These are phyloP conservation scores for Anhinga rufa DNA, from an alignment of 2,113 vertebrate species.

Conservation along the genomic window DNA sequence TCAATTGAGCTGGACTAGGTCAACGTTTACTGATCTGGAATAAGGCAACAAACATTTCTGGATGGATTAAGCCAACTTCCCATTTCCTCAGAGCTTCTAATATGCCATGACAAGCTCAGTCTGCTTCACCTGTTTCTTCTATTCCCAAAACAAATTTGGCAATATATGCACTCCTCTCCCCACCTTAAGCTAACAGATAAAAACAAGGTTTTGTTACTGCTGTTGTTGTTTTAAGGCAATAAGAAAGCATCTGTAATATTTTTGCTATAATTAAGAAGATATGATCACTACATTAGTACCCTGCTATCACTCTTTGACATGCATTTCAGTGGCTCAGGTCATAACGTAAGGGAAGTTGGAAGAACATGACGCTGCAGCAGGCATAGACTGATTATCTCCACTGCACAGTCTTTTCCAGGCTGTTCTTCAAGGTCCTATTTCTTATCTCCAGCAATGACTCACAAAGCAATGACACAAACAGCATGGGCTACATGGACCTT, in stretches of 20 bases:
- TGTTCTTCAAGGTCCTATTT: conserved; percentile 1
- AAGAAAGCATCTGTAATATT: not conserved
- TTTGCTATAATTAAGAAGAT: not conserved
- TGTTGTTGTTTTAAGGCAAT: not conserved
- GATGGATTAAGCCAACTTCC: not conserved
- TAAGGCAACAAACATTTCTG: not conserved
- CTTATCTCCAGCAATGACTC: conserved; percentile 21
- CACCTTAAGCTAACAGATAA: not conserved
- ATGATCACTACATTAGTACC: not conserved
- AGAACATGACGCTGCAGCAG: not conserved
- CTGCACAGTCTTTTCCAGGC: not conserved
- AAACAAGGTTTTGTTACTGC: not conserved
- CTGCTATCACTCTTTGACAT: not conserved
- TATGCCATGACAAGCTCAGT: not conserved
- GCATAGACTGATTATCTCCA: not conserved
- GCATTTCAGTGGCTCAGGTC: not conserved
- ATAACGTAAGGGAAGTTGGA: not conserved
- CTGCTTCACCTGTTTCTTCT: not conserved
- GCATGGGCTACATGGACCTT: conserved; percentile 5
- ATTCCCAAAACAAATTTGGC: not conserved
- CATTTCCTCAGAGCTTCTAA: not conserved
- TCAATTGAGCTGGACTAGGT: not conserved
- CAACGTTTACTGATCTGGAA: not conserved
- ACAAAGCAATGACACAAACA: conserved; percentile 22
- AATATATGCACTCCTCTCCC: not conserved